Conservation (phyloP, 2,797 vertebrate genomes). For the Lemur catta region DNA sequence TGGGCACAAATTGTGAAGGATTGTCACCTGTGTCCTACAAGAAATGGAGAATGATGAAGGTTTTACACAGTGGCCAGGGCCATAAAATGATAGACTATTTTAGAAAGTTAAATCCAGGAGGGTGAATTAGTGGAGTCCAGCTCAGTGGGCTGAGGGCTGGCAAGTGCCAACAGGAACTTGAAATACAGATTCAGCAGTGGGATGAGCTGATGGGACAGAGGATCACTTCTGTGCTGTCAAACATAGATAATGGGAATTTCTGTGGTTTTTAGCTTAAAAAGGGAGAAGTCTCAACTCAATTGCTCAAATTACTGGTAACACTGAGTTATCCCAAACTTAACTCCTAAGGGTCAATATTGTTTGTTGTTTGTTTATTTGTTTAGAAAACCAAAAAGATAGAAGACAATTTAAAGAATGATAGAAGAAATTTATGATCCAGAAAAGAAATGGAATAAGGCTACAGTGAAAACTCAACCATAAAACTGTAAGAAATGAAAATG, state of each 20-base stretch:
- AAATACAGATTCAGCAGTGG: rapidly evolving
- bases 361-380: background rate
- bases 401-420: background rate
- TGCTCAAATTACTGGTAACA: background rate
- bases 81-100: background rate
- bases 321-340: background rate
- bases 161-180: background rate
- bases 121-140: background rate
- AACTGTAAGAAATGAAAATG: background rate
- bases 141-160: background rate
- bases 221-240: background rate
- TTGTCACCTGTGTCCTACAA: background rate
- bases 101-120: background rate
- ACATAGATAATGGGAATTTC: background rate
- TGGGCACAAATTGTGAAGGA: background rate
- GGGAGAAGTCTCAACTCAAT: background rate
- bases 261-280: background rate
- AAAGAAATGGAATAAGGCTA: background rate
- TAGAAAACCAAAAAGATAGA: background rate
- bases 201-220: background rate
- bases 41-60: background rate
- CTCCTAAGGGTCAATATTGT: background rate
- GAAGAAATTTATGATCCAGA: background rate
- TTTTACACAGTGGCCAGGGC: background rate
- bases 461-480: background rate